Base-by-base conservation (phyloP, 2,113 vertebrate genomes). In the Tretioscincus oriximinensis region DNA sequence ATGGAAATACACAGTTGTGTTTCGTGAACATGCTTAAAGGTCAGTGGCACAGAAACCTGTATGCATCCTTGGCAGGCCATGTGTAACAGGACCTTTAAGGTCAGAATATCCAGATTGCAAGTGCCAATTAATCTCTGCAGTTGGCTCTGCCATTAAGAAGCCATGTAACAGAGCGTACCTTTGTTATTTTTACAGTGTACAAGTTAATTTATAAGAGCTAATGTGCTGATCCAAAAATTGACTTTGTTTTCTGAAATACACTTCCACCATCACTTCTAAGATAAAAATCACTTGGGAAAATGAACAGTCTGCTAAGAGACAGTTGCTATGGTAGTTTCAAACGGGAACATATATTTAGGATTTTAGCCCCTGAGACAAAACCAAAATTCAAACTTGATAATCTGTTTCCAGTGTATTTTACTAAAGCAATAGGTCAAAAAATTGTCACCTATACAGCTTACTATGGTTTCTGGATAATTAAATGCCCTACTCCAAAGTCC, bases 211-310 rank as follows among this genome's bases (percentile, higher is more conserved):
- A 91, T 85, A 86, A 87, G 81, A 73, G 87, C 90, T 86, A 73
- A 84, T 69, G 88, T 91, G 88, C 84, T 91, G 88, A 81, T 85
- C 80, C 94, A 93, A 88, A 89, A 90, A 85, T 87, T 86, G 11
- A 80, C 86, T 76, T 83, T 85, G 7, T 81, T 86, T 83, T 88
- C 3, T 78, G 75, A 69, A 81, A 61, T 77, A 60, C 69, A 24
- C 82, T 65, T 47, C 81, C 60, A 76, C 73, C 91, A 86, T 67
- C 67, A 86, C 78, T 77, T 18, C 11, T 73, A 72, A 0, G 0
- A 2, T 69, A 65, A 79, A 83, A 70, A 78, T 1, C 31, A 24
- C 26, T 68, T 60, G 72, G 80, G 21, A 81, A 41, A 73, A 84
- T 7, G 49, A 66, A 79, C 76, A 82, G 82, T 14, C 45, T 77